Conservation (phyloP, 2,888 invertebrate species). For the Patella ulyssiponensis region DNA sequence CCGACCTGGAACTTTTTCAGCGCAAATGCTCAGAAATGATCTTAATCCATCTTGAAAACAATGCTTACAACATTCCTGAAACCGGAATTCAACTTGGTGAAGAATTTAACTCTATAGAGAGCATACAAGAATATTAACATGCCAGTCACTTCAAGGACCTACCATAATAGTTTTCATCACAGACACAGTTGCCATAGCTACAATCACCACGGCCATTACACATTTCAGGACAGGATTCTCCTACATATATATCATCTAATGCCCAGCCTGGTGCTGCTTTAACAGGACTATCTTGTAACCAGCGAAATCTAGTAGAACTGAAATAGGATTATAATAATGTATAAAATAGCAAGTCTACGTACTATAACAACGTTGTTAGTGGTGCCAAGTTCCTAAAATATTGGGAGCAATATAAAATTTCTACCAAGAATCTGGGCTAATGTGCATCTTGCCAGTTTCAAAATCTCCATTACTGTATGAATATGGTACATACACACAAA, state of each 20-base stretch:
- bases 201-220: conserved; percentile 71
- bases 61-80: too few species aligned
- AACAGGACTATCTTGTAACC: conserved; percentile 64
- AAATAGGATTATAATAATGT: conserved; percentile 1
- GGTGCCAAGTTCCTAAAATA: too few species aligned
- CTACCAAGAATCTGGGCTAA: too few species aligned
- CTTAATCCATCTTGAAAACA: too few species aligned
- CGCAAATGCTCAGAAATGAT: too few species aligned
- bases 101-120: neutral
- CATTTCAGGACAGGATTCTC: conserved; percentile 68
- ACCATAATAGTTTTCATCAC: conserved; percentile 66
- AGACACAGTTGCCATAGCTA: conserved; percentile 57
- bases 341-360: too few species aligned
- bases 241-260: conserved; percentile 71
- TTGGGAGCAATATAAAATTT: too few species aligned
- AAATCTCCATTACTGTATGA: too few species aligned
- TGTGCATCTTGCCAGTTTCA: too few species aligned
- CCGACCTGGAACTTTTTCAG: too few species aligned
- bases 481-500: too few species aligned
- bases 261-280: conserved; percentile 66
- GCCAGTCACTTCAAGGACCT: conserved; percentile 10
- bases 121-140: neutral
- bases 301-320: conserved; percentile 71
- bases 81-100: neutral
- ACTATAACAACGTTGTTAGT: too few species aligned